A percentile compares a stretch with the other conserved stretches of the same genome.
These are phyloP conservation scores for Echiichthys vipera DNA, from an alignment of 2,797 vertebrate genomes.

Conservation along the genomic window DNA sequence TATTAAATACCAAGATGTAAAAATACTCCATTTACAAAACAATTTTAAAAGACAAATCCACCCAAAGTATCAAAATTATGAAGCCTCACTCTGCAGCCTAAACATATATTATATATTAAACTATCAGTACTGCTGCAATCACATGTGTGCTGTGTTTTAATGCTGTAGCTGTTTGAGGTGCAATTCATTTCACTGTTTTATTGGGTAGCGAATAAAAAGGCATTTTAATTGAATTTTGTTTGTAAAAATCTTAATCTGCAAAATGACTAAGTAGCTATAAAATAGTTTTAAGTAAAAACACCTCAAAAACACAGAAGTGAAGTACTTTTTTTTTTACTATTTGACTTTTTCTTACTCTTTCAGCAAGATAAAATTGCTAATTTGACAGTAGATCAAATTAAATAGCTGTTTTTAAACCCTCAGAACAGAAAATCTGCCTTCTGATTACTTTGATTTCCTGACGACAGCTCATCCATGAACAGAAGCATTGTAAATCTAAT, in stretches of 20 bases:
- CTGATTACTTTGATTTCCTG: constrained; percentile 50
- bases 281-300: background rate
- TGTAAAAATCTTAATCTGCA: background rate
- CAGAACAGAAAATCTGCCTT: background rate
- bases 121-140: background rate
- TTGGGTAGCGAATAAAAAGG: background rate
- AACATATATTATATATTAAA: background rate
- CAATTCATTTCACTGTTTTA: background rate
- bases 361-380: background rate
- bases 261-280: background rate
- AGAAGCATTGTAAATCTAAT: constrained; percentile 19
- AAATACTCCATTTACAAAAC: background rate
- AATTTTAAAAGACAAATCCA: background rate
- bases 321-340: background rate
- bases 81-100: background rate
- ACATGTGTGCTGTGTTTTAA: background rate
- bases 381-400: background rate
- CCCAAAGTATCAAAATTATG: background rate
- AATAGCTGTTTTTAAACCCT: background rate
- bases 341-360: background rate
- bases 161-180: background rate
- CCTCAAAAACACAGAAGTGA: background rate
- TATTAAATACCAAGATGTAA: background rate
- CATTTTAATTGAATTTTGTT: no score
- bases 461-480: constrained; percentile 26